Percentiles rank a stretch among this genome's conserved stretches.
phyloP scores from a whole-genome alignment of 2,888 invertebrate genomes.

The Dasypolia templi region DNA sequence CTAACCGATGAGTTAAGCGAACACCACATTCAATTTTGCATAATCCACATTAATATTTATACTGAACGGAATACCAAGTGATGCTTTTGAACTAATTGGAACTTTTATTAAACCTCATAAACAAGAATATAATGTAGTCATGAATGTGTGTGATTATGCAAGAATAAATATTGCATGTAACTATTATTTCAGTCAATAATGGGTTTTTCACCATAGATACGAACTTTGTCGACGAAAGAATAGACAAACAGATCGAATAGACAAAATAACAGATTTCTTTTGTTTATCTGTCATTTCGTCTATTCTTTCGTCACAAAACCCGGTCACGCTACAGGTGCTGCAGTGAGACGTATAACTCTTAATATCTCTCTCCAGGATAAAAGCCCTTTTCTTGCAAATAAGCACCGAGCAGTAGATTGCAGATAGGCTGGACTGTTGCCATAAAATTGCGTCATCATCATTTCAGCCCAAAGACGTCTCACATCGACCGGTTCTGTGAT shows the following conservation, averaged over 20 bases:
- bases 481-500: not conserved
- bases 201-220: too few species aligned
- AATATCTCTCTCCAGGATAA: too few species aligned
- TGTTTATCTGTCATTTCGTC: too few species aligned
- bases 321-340: too few species aligned
- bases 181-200: not conserved
- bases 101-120: slow-evolving; percentile 11
- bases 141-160: not conserved
- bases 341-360: too few species aligned
- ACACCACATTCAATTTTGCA: too few species aligned
- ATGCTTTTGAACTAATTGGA: slow-evolving; percentile 31
- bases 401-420: not conserved
- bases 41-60: not conserved
- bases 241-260: too few species aligned
- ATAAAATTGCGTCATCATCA: too few species aligned
- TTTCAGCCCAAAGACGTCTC: not conserved
- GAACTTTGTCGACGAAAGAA: too few species aligned
- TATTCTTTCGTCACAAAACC: too few species aligned
- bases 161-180: not conserved
- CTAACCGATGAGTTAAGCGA: too few species aligned
- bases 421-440: not conserved
- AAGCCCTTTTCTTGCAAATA: not conserved
- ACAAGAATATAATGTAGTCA: not conserved
- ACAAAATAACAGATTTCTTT: too few species aligned
- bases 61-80: slow-evolving; percentile 1